Percentiles rank a stretch among this genome's conserved stretches.
These are phyloP conservation scores for Tachina fera DNA, from an alignment of 2,888 invertebrate species.

Conservation along the genomic window DNA sequence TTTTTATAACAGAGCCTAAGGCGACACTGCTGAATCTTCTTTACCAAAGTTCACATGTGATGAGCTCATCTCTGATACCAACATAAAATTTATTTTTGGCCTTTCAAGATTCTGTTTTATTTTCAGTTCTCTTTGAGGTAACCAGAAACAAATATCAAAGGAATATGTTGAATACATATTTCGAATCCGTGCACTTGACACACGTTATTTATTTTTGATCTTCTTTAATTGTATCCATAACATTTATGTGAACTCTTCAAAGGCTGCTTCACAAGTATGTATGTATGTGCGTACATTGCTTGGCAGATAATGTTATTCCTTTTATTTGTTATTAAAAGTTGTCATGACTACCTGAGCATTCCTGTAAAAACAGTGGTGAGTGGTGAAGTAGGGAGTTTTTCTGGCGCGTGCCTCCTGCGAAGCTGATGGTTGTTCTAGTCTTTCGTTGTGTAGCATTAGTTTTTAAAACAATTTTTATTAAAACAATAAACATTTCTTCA, in stretches of 20 bases:
- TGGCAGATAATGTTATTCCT: conserved; percentile 21
- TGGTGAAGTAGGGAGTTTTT: conserved; percentile 43
- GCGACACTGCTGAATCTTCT: too few species aligned
- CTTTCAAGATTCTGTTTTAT: not conserved
- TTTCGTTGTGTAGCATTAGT: conserved; percentile 26
- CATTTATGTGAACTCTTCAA: conserved; percentile 12
- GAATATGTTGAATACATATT: too few species aligned
- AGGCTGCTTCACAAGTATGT: not conserved
- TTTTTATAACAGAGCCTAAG: too few species aligned
- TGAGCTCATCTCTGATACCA: too few species aligned
- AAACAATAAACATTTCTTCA: conserved; percentile 72
- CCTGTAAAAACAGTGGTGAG: conserved; percentile 13
- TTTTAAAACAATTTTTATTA: conserved; percentile 66
- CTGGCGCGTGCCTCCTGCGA: conserved; percentile 56
- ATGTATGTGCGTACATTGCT: not conserved
- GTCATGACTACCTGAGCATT: conserved; percentile 36
- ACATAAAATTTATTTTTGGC: too few species aligned
- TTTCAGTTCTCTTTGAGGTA: not conserved
- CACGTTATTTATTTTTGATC: not conserved
- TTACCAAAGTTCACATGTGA: too few species aligned
- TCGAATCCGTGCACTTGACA: not conserved
- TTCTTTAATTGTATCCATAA: conserved; percentile 17
- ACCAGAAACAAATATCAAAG: too few species aligned
- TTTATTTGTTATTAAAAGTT: conserved; percentile 36
- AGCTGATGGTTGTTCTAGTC: conserved; percentile 10